Conservation (phyloP, 2,888 invertebrate species). For the Carcina quercana region DNA sequence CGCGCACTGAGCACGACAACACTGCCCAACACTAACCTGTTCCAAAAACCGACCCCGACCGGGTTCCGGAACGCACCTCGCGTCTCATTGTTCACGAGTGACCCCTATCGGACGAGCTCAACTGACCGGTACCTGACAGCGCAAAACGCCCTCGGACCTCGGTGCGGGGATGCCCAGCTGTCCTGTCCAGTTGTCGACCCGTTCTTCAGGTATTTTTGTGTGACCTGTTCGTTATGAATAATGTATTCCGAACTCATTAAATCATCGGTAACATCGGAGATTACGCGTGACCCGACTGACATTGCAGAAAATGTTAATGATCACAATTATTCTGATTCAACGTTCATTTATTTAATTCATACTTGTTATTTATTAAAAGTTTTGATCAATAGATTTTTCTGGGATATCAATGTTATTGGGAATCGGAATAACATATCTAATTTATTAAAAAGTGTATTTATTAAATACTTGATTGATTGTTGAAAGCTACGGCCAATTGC, state of each 20-base stretch:
- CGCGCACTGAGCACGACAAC: constrained; percentile 13
- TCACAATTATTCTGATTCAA: too few species aligned
- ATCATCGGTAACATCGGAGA: constrained; percentile 6
- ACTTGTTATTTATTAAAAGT: too few species aligned
- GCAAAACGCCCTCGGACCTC: constrained; percentile 58
- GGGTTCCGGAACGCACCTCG: constrained; percentile 40
- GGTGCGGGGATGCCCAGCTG: constrained; percentile 57
- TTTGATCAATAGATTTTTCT: too few species aligned
- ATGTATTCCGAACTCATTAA: constrained; percentile 4
- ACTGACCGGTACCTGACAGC: constrained; percentile 56
- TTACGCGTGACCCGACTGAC: background rate
- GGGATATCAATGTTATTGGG: too few species aligned
- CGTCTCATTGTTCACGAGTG: constrained; percentile 57
- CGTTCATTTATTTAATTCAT: too few species aligned
- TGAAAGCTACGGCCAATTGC: too few species aligned
- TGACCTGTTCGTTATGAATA: constrained; percentile 21
- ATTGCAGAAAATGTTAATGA: too few species aligned
- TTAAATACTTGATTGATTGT: too few species aligned
- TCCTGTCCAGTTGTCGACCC: constrained; percentile 51
- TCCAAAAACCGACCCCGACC: constrained; percentile 34
- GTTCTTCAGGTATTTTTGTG: constrained; percentile 62
- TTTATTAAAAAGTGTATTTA: too few species aligned
- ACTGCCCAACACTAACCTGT: constrained; percentile 26
- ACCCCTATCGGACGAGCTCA: constrained; percentile 51
- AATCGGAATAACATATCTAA: too few species aligned